Base-by-base conservation (phyloP, 2,888 invertebrate genomes). In the Lissonota sp. region DNA sequence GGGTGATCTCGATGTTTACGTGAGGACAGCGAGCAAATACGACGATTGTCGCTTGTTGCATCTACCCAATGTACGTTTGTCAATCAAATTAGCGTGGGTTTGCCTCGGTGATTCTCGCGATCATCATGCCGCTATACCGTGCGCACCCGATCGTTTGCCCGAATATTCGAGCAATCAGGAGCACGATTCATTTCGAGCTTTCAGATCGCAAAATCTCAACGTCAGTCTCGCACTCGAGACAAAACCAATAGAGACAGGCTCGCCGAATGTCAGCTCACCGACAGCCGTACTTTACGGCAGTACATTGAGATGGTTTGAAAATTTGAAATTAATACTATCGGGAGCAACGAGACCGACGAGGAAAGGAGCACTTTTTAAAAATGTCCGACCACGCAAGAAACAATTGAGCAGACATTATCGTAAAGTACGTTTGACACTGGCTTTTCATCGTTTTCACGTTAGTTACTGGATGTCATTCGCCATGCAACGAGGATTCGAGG, bases 381-480 rank as follows among this genome's bases (percentile, higher is more conserved):
- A 97, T 90, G 94, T 96, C 64, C 94, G 97, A 8, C 97, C 97
- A 10, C 95, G 97, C 73, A 98, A 98, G 92, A 96, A 96, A 83
- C 99, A 98, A 86, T 94, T 99, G 4, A 98, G 98, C 85, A 94
- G 99, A 0, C 99, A 99, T 92, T 98, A 97, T 91, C 96, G 97
- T 85, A 96, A 96, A 88, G 95, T 99, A 44, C 95, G 98, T 90
- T 93, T 99, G 4, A 96, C 97, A 5, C 94, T 99, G 87, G 97
- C 97, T 0, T 93, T 99, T 70, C 98, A 99, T 88, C 96, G 97
- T 86, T 95, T 97, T 84, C 96, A 97, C 93, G 96, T 98, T 6
- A 97, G 96, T 91, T 99, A 99, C 93, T 99, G 99, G 99, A 98
- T 99, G 95, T 99, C 99, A 0, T 99, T 98, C 87, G 97, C 98